These are phyloP conservation scores for Drosophila rhopaloa DNA, from an alignment of 1,140 invertebrate species.

Conservation along the genomic window DNA sequence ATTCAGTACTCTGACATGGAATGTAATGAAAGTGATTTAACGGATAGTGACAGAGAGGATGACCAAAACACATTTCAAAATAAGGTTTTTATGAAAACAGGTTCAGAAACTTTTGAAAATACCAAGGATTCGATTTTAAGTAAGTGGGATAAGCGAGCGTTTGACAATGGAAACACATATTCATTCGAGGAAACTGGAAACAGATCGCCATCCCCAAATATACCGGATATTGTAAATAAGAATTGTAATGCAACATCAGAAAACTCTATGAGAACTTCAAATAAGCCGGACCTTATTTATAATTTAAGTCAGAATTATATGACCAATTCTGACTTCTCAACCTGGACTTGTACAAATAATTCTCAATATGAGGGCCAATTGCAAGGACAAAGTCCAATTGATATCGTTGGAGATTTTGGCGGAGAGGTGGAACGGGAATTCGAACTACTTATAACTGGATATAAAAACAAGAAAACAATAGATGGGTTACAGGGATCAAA, in stretches of 20 bases:
- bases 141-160: not conserved
- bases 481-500: conserved; percentile 76
- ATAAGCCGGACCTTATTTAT: conserved; percentile 37
- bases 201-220: conserved; percentile 4
- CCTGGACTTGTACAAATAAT: conserved; percentile 21
- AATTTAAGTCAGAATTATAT: conserved; percentile 26
- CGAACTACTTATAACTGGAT: conserved; percentile 86
- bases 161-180: conserved; percentile 30
- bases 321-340: conserved; percentile 6
- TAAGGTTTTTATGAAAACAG: not conserved
- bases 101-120: conserved; percentile 1
- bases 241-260: conserved; percentile 15
- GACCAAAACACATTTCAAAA: conserved; percentile 16
- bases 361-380: conserved; percentile 23
- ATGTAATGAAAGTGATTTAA: conserved; percentile 56
- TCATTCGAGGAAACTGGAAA: not conserved
- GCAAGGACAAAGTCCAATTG: conserved; percentile 17
- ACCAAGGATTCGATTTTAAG: conserved; percentile 3
- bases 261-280: not conserved
- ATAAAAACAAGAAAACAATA: conserved; percentile 86
- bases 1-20: conserved; percentile 51
- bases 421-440: conserved; percentile 38
- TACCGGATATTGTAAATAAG: conserved; percentile 43
- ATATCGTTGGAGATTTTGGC: conserved; percentile 47
- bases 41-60: conserved; percentile 36